Percentiles rank a stretch among this genome's conserved stretches.
Conservation (phyloP, 2,797 vertebrate genomes). For the Micromesistius poutassou region DNA sequence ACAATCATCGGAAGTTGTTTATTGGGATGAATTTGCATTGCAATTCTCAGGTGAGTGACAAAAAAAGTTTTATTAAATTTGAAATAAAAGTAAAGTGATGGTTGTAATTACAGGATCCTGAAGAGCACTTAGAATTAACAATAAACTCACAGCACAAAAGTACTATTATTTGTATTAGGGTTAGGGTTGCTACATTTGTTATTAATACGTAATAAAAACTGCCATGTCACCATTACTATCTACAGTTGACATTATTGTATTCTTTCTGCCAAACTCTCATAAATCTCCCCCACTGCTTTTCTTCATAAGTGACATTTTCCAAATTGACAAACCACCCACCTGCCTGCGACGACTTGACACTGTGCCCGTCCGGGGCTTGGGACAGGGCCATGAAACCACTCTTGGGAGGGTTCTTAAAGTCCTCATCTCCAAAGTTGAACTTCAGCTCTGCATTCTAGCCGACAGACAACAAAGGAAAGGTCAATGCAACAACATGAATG, state of each 20-base stretch:
- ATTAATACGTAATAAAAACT: neutral
- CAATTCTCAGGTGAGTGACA: neutral
- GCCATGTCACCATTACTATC: neutral
- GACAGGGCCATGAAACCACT: constrained; percentile 82
- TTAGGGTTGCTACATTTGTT: neutral
- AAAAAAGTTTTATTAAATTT: neutral
- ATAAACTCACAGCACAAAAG: neutral
- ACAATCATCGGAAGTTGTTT: neutral
- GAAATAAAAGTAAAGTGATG: neutral
- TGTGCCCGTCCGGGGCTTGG: constrained; percentile 79
- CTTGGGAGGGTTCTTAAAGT: constrained; percentile 88
- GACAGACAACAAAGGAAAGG: neutral
- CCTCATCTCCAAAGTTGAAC: constrained; percentile 95
- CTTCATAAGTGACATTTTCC: neutral
- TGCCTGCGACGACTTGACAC: constrained; percentile 84
- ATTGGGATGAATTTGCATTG: neutral
- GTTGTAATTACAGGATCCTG: neutral
- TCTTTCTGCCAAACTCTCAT: neutral
- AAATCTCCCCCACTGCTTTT: neutral
- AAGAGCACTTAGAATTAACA: neutral
- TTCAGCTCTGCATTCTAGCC: constrained; percentile 91
- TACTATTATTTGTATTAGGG: neutral
- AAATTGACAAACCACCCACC: constrained; percentile 63
- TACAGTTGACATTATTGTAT: neutral
- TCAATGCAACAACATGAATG: neutral